These are phyloP conservation scores for Anarsia innoxiella DNA, from an alignment of 2,888 invertebrate species.

Conservation along the genomic window DNA sequence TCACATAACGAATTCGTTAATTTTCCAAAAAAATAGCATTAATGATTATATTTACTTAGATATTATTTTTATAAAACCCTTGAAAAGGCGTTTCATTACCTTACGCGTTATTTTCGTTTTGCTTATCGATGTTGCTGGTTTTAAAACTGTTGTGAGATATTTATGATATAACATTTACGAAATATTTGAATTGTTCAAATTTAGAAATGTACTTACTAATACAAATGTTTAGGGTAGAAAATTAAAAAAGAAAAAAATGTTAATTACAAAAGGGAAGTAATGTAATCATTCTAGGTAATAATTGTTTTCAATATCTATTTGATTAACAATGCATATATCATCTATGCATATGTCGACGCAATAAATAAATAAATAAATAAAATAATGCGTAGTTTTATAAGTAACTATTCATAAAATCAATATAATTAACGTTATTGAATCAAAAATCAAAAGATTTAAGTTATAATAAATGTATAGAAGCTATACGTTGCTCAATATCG, in stretches of 20 bases:
- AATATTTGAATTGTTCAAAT: constrained; percentile 50
- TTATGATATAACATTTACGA: constrained; percentile 61
- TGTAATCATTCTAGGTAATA: constrained; percentile 46
- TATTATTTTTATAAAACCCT: no score
- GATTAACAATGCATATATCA: no score
- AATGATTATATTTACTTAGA: no score
- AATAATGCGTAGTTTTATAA: neutral
- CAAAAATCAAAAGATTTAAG: no score
- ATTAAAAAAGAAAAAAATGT: no score
- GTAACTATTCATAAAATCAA: neutral
- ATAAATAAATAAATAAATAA: no score
- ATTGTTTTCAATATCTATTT: neutral
- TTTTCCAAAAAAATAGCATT: no score
- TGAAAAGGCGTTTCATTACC: no score
- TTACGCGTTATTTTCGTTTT: neutral
- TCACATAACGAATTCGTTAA: no score
- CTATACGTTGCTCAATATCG: no score
- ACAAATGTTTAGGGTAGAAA: constrained; percentile 31
- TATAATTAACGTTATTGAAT: neutral
- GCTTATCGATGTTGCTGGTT: neutral
- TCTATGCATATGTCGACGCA: no score
- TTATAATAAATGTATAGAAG: no score
- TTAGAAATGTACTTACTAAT: constrained; percentile 26
- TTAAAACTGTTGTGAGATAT: constrained; percentile 60
- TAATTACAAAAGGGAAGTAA: constrained; percentile 52